Evolutionary conservation across 2,797 vertebrate genomes (phyloP).

Genomic region (Scolopax bukidnonensis): DNA sequence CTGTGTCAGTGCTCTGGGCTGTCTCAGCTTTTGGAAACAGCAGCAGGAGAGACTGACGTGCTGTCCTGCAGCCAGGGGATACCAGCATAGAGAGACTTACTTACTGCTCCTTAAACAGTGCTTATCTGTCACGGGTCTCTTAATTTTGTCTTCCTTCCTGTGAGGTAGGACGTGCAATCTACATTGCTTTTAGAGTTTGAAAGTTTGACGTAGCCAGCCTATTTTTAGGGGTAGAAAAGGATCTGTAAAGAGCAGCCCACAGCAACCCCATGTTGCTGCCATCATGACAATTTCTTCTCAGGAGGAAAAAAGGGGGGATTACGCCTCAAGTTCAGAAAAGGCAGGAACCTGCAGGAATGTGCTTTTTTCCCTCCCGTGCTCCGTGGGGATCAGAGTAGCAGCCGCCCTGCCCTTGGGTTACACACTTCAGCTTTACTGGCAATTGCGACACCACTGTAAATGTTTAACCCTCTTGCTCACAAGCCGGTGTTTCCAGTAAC

Average conservation of each 20-base stretch:
- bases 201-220: background rate
- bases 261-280: background rate
- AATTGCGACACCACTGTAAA: background rate
- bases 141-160: background rate
- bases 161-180: background rate
- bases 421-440: background rate
- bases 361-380: background rate
- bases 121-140: background rate
- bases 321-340: background rate
- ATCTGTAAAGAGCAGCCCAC: background rate
- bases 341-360: background rate
- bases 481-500: fast-evolving
- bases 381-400: fast-evolving
- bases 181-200: background rate
- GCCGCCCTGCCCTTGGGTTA: background rate
- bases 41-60: fast-evolving
- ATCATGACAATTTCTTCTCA: background rate
- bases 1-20: background rate
- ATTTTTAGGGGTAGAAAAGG: background rate
- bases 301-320: background rate
- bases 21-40: fast-evolving
- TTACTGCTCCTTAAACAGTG: background rate
- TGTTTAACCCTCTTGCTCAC: background rate
- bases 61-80: background rate
- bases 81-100: background rate